Conservation (phyloP, 2,797 vertebrate species). For the Alosa sapidissima region DNA sequence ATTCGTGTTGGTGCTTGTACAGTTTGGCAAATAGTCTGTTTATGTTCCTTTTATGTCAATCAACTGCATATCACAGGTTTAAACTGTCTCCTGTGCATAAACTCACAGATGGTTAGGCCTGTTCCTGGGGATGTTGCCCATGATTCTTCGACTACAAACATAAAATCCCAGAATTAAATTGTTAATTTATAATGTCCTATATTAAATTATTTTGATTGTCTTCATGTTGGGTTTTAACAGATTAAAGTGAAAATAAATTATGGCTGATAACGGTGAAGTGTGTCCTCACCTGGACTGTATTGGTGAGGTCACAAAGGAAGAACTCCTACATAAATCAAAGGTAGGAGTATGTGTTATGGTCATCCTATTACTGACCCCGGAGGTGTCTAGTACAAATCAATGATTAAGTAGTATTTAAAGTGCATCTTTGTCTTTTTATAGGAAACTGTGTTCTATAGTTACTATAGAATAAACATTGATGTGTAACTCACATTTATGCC, state of each 20-base stretch:
- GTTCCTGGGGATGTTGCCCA: background rate
- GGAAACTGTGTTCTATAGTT: background rate
- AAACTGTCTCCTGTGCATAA: background rate
- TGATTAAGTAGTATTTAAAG: background rate
- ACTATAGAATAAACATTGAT: too few species aligned
- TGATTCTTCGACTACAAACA: background rate
- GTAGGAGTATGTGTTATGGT: conserved; percentile 62
- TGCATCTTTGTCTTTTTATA: background rate
- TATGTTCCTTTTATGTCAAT: background rate
- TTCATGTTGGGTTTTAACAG: conserved; percentile 6
- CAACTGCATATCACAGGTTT: background rate
- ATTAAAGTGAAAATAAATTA: conserved; percentile 60
- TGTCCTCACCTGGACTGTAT: conserved; percentile 94
- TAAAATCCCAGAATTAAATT: background rate
- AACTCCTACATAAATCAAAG: conserved; percentile 94
- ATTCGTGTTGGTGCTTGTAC: background rate
- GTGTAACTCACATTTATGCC: background rate
- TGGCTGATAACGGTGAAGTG: conserved; percentile 82
- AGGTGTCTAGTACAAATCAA: background rate
- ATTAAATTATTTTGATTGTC: background rate
- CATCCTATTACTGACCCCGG: background rate
- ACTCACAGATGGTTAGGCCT: background rate
- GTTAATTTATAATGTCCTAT: too few species aligned
- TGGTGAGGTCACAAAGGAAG: conserved; percentile 95
- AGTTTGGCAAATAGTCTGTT: background rate